Conservation (phyloP, 2,888 invertebrate genomes). For the Imbricaverruca yamaguchii region DNA sequence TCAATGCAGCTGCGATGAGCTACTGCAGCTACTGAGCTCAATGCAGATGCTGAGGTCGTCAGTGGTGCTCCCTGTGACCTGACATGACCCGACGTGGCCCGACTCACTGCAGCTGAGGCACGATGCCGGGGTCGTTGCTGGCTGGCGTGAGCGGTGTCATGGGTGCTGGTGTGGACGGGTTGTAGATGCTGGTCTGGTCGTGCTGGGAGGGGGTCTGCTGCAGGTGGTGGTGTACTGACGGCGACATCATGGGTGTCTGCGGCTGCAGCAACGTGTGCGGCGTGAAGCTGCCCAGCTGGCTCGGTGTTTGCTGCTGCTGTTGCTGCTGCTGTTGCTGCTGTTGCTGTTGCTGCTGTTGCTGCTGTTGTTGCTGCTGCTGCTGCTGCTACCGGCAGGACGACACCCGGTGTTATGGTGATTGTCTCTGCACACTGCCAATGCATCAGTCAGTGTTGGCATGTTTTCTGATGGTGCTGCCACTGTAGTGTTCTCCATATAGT, state of each 20-base stretch:
- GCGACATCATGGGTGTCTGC: slow-evolving; percentile 81
- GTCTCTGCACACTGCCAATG: no score
- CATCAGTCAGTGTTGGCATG: no score
- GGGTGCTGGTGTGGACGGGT: slow-evolving; percentile 67
- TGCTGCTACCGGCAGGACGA: background rate
- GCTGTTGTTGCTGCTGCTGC: slow-evolving; percentile 40
- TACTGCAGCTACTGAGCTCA: no score
- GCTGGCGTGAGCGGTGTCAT: slow-evolving; percentile 82
- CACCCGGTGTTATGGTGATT: no score
- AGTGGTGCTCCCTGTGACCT: no score
- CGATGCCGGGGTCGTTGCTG: slow-evolving; percentile 86
- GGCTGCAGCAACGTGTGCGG: slow-evolving; percentile 80
- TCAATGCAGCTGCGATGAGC: no score
- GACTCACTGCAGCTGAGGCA: slow-evolving; percentile 79
- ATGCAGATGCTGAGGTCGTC: no score
- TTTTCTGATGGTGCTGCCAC: no score
- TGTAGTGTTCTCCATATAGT: no score
- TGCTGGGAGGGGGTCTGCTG: background rate
- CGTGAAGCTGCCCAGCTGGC: slow-evolving; percentile 41
- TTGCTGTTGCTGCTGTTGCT: slow-evolving; percentile 35
- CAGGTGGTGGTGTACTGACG: slow-evolving; percentile 42
- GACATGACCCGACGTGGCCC: no score
- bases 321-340: slow-evolving; percentile 53
- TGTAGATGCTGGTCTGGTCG: slow-evolving; percentile 35
- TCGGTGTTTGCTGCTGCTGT: slow-evolving; percentile 48